Percentiles rank a stretch among this genome's conserved stretches.
Conservation (phyloP, 2,113 vertebrate genomes). For the Amia ocellicauda region DNA sequence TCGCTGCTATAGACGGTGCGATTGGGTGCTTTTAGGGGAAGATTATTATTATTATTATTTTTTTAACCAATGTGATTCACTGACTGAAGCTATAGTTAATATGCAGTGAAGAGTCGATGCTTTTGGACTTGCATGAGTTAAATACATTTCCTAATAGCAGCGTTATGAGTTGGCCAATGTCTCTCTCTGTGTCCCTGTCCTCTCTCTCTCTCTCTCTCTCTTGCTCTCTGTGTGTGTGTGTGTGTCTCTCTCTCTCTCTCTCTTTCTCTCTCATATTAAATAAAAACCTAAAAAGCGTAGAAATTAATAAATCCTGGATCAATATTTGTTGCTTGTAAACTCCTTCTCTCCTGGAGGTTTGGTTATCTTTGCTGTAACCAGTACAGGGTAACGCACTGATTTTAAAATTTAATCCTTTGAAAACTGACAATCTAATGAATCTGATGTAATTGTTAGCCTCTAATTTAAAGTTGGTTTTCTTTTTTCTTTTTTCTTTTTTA, state of each 20-base stretch:
- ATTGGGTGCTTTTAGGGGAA: conserved; percentile 25
- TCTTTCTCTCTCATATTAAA: too few relatives aligned
- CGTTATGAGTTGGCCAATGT: too few relatives aligned
- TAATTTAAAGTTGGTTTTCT: neutral
- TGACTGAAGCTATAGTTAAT: conserved; percentile 46
- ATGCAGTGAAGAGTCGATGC: conserved; percentile 41
- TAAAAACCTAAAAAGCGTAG: too few relatives aligned
- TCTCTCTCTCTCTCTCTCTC: too few relatives aligned
- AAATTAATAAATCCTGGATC: neutral
- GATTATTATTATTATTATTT: conserved; percentile 11
- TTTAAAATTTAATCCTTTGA: conserved; percentile 29
- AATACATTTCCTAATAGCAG: too few relatives aligned
- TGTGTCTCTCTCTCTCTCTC: too few relatives aligned
- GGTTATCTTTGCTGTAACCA: conserved; percentile 20
- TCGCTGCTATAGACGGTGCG: conserved; percentile 56
- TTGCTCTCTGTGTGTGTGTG: too few relatives aligned
- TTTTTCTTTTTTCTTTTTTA: neutral
- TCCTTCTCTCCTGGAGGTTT: conserved; percentile 5
- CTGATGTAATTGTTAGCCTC: conserved; percentile 14
- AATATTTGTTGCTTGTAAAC: conserved; percentile 19
- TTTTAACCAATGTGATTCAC: conserved; percentile 18
- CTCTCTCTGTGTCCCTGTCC: too few relatives aligned
- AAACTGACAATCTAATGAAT: conserved; percentile 63
- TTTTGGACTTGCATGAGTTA: too few relatives aligned
- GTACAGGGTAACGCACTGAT: conserved; percentile 37